Base-by-base conservation (phyloP, 2,797 vertebrate species). In the Rachycentron canadum region DNA sequence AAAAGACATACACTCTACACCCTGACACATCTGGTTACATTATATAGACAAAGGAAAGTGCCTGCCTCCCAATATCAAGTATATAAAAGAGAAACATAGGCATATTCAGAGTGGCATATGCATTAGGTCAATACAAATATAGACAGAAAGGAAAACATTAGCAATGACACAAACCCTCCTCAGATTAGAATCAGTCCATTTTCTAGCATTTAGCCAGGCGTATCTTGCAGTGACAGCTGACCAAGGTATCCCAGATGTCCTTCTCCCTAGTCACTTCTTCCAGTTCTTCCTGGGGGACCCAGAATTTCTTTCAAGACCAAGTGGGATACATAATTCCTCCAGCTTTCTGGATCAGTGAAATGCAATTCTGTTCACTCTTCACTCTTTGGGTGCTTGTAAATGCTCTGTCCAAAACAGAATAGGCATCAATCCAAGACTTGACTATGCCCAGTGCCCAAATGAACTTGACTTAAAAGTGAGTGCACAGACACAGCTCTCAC, bases 1-100 rank as follows among this genome's bases (percentile, higher is more conserved):
- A 67, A 78, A 80, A 83, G 45, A 68, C 83, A 75, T 56, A 53
- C 69, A 53, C 16, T 79, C 62, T n/a, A 19, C 34, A n/a, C 64
- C 53, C 30, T 32, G 55, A 84, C 66, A 70, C 40, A 52, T 79
- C 8, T 1, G 70, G 32, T 19, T 32, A 23, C 56, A 73, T 62
- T 21, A 28, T 21, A 28, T 55, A 8, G 9, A 49, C 41, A 23
- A 43, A 10, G 19, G 1, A n/a, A 41, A 40, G 32, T 14, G 25
- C 14, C 14, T 45, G 7, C 21, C 32, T 28, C 12, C 3, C 30
- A 32, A 16, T 64, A 5, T 47, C 4, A 64, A 49, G 21, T 25
- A 16, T 17, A 23, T 4, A 59, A 5, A 5, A 16, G n/a, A 3
- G n/a, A 50, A 28, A 40, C 4, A 5, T 13, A 40, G 3, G 14